phyloP scores from a whole-genome alignment of 2,113 vertebrate species.

The Melanotaenia duboulayi region DNA sequence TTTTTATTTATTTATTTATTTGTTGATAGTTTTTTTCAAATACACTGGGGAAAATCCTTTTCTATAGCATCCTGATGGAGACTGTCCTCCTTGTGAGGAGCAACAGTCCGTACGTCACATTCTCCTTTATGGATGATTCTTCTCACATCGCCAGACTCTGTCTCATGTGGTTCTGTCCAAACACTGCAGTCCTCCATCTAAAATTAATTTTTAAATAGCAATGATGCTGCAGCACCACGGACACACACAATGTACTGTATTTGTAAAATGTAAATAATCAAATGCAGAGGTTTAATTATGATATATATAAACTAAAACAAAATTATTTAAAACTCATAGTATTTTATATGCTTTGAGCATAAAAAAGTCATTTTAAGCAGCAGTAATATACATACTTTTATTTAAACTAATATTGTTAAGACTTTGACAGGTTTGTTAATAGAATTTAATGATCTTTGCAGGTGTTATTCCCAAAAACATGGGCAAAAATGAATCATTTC shows the following conservation, averaged over 20 bases:
- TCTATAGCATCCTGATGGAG: constrained; percentile 7
- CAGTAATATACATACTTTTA: too few relatives aligned
- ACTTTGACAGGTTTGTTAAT: too few relatives aligned
- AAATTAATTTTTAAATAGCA: constrained; percentile 4
- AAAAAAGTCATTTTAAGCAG: too few relatives aligned
- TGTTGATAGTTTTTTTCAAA: constrained; percentile 12
- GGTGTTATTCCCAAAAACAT: too few relatives aligned
- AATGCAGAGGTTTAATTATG: too few relatives aligned
- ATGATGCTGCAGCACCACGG: neutral
- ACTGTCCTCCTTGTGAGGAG: neutral
- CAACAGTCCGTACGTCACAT: constrained; percentile 1
- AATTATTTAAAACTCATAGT: too few relatives aligned
- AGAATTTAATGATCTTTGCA: too few relatives aligned
- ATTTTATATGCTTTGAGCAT: too few relatives aligned
- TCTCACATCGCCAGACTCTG: constrained; percentile 2
- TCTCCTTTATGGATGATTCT: constrained; percentile 3
- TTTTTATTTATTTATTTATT: neutral
- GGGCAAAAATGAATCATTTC: too few relatives aligned
- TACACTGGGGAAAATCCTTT: constrained; percentile 16
- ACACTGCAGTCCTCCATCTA: neutral
- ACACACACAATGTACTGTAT: neutral
- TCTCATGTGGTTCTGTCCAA: constrained; percentile 8
- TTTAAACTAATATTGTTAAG: too few relatives aligned
- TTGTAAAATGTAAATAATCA: too few relatives aligned
- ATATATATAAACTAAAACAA: too few relatives aligned